Conservation (phyloP, 1,140 invertebrate species). For the Leptopilina boulardi region DNA sequence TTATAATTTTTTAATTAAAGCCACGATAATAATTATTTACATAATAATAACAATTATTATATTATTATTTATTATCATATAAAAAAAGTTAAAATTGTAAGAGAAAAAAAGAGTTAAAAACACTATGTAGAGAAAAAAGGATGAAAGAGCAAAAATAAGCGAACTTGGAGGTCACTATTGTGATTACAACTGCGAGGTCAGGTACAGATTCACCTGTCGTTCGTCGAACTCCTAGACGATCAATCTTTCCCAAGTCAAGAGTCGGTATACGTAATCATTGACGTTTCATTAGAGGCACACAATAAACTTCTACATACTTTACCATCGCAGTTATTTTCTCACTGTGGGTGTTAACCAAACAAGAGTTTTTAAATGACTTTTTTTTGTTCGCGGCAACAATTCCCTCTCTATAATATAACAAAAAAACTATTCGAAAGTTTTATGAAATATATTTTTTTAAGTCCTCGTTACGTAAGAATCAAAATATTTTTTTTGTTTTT, state of each 20-base stretch:
- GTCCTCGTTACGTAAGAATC: too few relatives aligned
- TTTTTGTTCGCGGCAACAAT: neutral
- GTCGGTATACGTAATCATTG: slow-evolving; percentile 52
- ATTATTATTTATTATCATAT: too few relatives aligned
- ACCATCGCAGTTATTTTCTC: neutral
- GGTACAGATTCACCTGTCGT: slow-evolving; percentile 38
- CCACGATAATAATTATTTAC: slow-evolving; percentile 34
- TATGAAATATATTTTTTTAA: slow-evolving; percentile 1
- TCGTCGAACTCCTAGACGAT: slow-evolving; percentile 52
- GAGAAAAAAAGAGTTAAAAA: too few relatives aligned
- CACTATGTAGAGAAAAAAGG: too few relatives aligned
- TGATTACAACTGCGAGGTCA: neutral
- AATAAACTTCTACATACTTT: slow-evolving; percentile 4
- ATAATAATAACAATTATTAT: too few relatives aligned
- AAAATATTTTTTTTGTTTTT: too few relatives aligned
- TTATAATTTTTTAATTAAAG: too few relatives aligned
- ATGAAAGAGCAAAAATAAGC: neutral
- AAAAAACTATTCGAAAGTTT: neutral
- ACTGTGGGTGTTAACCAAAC: slow-evolving; percentile 16
- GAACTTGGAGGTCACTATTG: neutral
- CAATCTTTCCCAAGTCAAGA: slow-evolving; percentile 48
- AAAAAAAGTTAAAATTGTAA: neutral
- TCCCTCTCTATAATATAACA: neutral
- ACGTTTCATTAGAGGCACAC: slow-evolving; percentile 50
- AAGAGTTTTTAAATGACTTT: slow-evolving; percentile 4